Percentiles rank a stretch among this genome's conserved stretches.
Evolutionary conservation across 2,888 invertebrate species (phyloP).

Genomic region (Cantharis rufa): DNA sequence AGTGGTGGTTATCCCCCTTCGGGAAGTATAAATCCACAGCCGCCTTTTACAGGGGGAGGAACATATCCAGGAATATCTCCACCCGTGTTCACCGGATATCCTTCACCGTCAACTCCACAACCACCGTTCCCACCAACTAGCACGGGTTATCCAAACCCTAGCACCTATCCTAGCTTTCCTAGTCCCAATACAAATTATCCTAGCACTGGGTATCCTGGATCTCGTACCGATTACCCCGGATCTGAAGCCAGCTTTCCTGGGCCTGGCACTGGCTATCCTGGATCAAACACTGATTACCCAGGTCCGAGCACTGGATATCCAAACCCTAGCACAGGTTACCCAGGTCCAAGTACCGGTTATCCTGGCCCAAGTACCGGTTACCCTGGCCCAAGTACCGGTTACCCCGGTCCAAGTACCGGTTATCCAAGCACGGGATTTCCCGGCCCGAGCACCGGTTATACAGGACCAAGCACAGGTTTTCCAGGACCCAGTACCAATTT

Average conservation of each 20-base stretch:
- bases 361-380: constrained; percentile 14
- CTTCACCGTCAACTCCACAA: constrained; percentile 10
- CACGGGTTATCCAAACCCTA: constrained; percentile 15
- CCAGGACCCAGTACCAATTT: constrained; percentile 31
- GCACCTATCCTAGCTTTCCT: constrained; percentile 25
- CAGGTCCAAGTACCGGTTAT: constrained; percentile 4
- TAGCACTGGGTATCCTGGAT: constrained; percentile 14
- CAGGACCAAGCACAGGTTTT: constrained; percentile 20
- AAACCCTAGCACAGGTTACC: constrained; percentile 8
- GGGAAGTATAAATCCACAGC: constrained; percentile 49
- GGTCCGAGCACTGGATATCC: constrained; percentile 25
- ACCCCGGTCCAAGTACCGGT: constrained; percentile 35
- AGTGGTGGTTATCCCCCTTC: constrained; percentile 43
- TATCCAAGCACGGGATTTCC: constrained; percentile 30
- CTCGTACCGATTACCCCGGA: constrained; percentile 6
- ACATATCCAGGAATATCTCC: constrained; percentile 33
- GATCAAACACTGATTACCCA: constrained; percentile 8
- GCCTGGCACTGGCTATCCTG: constrained; percentile 18
- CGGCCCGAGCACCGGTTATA: constrained; percentile 32
- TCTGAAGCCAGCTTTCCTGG: neutral
- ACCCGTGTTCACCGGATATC: constrained; percentile 31
- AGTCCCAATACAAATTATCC: constrained; percentile 33
- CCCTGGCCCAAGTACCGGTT: constrained; percentile 17
- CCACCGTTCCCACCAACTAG: neutral
- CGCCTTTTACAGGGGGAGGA: constrained; percentile 45